Evolutionary conservation across 2,113 vertebrate genomes (phyloP), one percentile per base, ranked within the genome.

Genomic region (Anolis carolinensis): DNA sequence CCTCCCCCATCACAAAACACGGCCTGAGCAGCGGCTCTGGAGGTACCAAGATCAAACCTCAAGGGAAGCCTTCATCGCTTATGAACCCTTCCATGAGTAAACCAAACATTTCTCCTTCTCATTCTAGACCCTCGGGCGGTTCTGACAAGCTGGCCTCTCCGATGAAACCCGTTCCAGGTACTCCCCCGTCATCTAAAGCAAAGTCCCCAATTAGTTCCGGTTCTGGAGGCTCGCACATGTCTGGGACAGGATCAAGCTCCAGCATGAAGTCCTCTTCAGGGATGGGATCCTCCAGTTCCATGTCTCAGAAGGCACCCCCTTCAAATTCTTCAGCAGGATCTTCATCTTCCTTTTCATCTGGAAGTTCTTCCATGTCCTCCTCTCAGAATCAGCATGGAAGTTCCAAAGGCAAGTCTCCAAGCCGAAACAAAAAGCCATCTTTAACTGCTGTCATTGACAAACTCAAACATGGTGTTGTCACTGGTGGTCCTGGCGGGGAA

Each of bases 371-470:
- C 97, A 97, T 95, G 96, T 97, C 87, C 90, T 97, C 92, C 4
- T 97, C 93, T 89, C 97, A 94, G 91, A 98, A 93, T 94, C 96
- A 91, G 93, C 97, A 95, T 91, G 97, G 94, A 94, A 98, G 98
- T 52, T 98, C 98, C 87, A 99, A 99, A 95, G 98, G 98, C 73
- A 99, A 99, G 92, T 99, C 98, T 55, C 98, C 98, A 4, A 99
- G 98, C 94, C 97, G 99, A 86, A 99, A 99, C 96, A 99, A 99
- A 96, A 99, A 99, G 89, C 98, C 98, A 1, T 99, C 99, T 3
- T 96, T 99, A 87, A 99, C 97, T 0, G 99, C 99, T 0, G 99
- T 99, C 89, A 99, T 99, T 86, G 99, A 99, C 96, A 99, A 99
- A 90, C 96, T 99, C 48, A 99, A 99, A 92, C 97, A 97, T 27